Evolutionary conservation across 2,888 invertebrate genomes (phyloP).

Genomic region (Metalampra italica): DNA sequence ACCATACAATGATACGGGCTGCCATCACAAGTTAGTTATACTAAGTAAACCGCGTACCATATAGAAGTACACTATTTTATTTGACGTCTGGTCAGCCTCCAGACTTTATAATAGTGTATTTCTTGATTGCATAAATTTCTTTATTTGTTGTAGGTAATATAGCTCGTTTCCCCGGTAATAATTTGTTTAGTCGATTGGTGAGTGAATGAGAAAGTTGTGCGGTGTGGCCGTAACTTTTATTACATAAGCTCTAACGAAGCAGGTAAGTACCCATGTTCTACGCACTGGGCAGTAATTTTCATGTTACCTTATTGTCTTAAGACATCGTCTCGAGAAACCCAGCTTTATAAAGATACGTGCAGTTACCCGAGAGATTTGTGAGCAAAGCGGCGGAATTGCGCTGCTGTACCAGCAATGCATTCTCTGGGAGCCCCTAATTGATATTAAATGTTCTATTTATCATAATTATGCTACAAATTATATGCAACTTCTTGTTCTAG

Average conservation of each 20-base stretch:
- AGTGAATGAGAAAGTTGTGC: too few relatives aligned
- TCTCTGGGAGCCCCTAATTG: conserved; percentile 10
- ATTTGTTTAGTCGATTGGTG: too few relatives aligned
- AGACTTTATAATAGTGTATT: too few relatives aligned
- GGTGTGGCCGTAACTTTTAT: too few relatives aligned
- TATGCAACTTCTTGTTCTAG: neutral
- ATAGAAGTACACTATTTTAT: conserved; percentile 49
- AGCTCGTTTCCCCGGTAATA: too few relatives aligned
- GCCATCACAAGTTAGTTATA: conserved; percentile 16
- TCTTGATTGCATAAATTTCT: too few relatives aligned
- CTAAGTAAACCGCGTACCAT: conserved; percentile 50
- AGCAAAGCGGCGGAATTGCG: conserved; percentile 23
- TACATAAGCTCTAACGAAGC: too few relatives aligned
- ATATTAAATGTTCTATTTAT: conserved; percentile 13
- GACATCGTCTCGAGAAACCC: neutral
- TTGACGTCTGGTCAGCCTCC: too few relatives aligned
- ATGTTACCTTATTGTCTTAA: too few relatives aligned
- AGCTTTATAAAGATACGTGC: conserved; percentile 22
- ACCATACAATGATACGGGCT: conserved; percentile 54
- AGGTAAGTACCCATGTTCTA: too few relatives aligned
- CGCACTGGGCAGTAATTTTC: too few relatives aligned
- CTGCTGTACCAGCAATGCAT: conserved; percentile 14
- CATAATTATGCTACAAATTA: conserved; percentile 2
- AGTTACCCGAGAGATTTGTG: conserved; percentile 27
- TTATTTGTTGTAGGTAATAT: too few relatives aligned